Base-by-base conservation (phyloP, 2,888 invertebrate species). In the Zaprionus bogoriensis region DNA sequence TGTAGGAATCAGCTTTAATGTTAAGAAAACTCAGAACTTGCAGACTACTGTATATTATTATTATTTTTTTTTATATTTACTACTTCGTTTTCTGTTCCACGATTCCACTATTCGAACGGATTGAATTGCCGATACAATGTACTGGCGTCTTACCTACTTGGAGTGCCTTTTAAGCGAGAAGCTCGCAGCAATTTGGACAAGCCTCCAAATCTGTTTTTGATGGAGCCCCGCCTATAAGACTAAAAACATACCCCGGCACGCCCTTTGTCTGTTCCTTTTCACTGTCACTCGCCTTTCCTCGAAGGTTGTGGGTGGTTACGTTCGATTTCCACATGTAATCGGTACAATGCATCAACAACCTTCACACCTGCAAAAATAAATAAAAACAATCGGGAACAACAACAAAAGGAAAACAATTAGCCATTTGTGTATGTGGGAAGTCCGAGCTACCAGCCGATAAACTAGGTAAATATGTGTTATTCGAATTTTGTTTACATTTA, bases 381-480 rank as follows among this genome's bases (percentile, higher is more conserved):
- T 39, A 10, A 45, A 5, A 47, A 22, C 20, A 41, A 41, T 41
- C 6, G 3, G 23, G 23, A 20, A 12, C 30, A 41, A 36, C 23
- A 14, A 7, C 44, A 25, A 2, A 52, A 36, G 12, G 47, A 58
- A 65, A 60, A 61, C 62, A 76, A 75, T 84, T 74, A 77, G 46
- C 60, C 44, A 54, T 57, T 55, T 68, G 64, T 74, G 38, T 55
- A 59, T 46, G 30, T 71, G 45, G 55, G 46, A 50, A 64, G 62
- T 62, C 58, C 39, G 53, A 51, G 42, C 55, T 66, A 51, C 36
- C 53, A 38, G 27, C 58, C 60, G 74, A 80, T 84, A 84, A 71
- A 68, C 74, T 63, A 20, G 22, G 64, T 32, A 81, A 84, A 77
- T 75, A 74, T 61, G 61, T 65, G 68, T 64, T 46, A 71, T 68